A percentile compares a stretch with the other conserved stretches of the same genome.
These are phyloP conservation scores for Simalia tracyae DNA, from an alignment of 2,797 vertebrate species.

Conservation along the genomic window DNA sequence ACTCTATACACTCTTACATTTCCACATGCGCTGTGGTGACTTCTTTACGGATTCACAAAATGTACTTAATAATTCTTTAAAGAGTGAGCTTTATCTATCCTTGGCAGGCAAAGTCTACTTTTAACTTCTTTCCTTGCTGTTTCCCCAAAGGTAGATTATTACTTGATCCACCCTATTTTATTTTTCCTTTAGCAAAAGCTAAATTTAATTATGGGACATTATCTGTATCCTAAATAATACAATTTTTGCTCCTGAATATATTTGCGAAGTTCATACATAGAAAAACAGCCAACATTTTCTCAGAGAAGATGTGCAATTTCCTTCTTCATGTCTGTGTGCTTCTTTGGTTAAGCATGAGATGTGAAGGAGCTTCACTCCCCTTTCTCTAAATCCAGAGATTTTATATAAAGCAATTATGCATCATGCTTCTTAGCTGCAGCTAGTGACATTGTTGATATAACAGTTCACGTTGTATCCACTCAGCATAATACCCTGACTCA, in stretches of 20 bases:
- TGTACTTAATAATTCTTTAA: conserved; percentile 14
- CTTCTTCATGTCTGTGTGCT: background rate
- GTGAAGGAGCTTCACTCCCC: background rate
- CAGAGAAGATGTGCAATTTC: background rate
- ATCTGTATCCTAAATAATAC: background rate
- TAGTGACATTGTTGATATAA: background rate
- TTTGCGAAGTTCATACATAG: background rate
- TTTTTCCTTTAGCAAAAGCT: conserved; percentile 17
- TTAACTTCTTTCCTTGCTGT: conserved; percentile 8
- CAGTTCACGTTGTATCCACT: background rate
- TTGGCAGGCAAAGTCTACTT: conserved; percentile 33
- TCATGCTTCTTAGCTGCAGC: background rate
- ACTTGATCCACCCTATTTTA: conserved; percentile 20
- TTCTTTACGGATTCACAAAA: conserved; percentile 17
- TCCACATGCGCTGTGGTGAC: background rate
- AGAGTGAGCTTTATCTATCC: conserved; percentile 18
- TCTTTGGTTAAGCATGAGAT: background rate
- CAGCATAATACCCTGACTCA: background rate
- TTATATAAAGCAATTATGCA: background rate
- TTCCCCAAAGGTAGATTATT: conserved; percentile 16
- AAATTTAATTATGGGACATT: background rate
- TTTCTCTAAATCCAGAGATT: background rate
- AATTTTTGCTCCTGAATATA: background rate
- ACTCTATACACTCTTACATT: background rate
- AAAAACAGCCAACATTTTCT: background rate